These are phyloP conservation scores for Cepaea nemoralis DNA, from an alignment of 1,140 invertebrate genomes.

Conservation along the genomic window DNA sequence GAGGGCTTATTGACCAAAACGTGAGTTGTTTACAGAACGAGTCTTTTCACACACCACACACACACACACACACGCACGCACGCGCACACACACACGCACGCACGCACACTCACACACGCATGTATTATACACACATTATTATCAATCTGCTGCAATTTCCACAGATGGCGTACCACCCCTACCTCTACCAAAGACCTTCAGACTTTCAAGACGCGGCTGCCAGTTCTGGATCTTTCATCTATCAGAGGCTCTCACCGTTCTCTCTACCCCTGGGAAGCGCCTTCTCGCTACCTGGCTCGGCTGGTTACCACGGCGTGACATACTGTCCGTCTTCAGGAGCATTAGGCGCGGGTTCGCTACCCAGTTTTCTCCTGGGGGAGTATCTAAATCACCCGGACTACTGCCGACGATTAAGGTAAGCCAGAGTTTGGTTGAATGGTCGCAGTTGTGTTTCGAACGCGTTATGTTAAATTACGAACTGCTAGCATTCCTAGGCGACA, in stretches of 20 bases:
- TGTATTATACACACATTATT: no score
- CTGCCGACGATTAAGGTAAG: conserved; percentile 11
- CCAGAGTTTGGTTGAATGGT: no score
- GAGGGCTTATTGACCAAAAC: no score
- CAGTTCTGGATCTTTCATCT: neutral
- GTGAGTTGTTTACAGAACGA: no score
- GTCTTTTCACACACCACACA: no score
- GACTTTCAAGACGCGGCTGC: neutral
- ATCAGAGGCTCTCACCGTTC: neutral
- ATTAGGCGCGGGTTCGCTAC: neutral
- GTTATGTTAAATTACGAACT: no score
- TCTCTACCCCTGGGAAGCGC: neutral
- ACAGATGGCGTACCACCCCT: conserved; percentile 27
- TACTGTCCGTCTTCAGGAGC: conserved; percentile 1
- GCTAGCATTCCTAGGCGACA: no score
- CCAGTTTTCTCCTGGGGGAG: neutral
- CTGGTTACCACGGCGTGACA: neutral
- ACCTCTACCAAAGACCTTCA: conserved; percentile 1
- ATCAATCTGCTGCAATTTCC: neutral
- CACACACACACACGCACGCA: no score
- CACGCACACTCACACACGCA: no score
- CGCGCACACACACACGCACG: no score
- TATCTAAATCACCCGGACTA: conserved; percentile 2
- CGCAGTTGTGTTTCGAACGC: no score
- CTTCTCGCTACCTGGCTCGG: neutral